Evolutionary conservation across 2,113 vertebrate genomes (phyloP).

Genomic region (Pantherophis guttatus): DNA sequence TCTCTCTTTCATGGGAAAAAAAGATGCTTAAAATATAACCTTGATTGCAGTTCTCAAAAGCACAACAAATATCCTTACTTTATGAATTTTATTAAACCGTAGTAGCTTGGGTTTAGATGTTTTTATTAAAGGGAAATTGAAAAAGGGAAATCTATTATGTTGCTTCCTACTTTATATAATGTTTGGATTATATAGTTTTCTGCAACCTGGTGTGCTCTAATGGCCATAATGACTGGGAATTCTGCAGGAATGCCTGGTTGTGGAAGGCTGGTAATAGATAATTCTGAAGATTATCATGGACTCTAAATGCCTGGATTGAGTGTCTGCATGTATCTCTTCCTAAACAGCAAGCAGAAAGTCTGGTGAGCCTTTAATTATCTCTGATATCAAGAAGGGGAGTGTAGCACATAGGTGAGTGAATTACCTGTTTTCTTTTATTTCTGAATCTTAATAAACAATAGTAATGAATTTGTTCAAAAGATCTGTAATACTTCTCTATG

Average conservation of each 20-base stretch:
- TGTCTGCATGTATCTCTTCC: constrained; percentile 32
- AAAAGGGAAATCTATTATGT: background rate
- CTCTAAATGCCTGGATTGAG: background rate
- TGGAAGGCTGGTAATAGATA: background rate
- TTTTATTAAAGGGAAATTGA: background rate
- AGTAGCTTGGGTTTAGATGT: background rate
- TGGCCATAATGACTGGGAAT: background rate
- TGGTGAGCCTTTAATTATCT: constrained; percentile 93
- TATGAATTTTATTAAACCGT: background rate
- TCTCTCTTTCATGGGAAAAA: background rate
- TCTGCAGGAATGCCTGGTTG: background rate
- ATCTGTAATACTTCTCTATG: background rate
- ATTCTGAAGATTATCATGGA: background rate
- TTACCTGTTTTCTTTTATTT: background rate
- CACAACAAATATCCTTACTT: background rate
- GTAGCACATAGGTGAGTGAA: constrained; percentile 89
- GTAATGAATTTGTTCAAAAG: background rate
- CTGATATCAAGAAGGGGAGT: constrained; percentile 93
- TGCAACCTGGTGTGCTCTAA: background rate
- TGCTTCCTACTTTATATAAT: background rate
- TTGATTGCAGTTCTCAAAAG: background rate
- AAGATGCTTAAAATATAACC: background rate
- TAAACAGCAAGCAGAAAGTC: constrained; percentile 86
- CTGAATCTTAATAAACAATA: background rate
- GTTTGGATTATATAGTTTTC: background rate